A percentile compares a stretch with the other conserved stretches of the same genome.
phyloP scores from a whole-genome alignment of 2,888 invertebrate genomes.

The Congeria kusceri region DNA sequence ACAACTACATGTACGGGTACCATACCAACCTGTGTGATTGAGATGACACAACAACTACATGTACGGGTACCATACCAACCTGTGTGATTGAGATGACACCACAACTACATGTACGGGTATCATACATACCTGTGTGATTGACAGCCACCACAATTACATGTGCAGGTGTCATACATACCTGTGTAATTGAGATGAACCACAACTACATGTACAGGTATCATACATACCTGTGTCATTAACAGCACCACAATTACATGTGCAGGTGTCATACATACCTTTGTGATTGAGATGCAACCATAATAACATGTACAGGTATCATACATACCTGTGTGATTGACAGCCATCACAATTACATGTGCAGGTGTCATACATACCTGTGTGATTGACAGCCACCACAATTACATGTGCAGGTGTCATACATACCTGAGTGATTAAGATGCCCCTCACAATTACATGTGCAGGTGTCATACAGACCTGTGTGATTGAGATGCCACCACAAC shows the following conservation, averaged over 20 bases:
- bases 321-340: conserved; percentile 75
- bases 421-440: conserved; percentile 86
- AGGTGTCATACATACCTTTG: conserved; percentile 85
- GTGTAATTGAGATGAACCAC: conserved; percentile 85
- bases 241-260: too few relatives aligned
- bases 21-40: conserved; percentile 87
- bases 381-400: too few relatives aligned
- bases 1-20: not conserved
- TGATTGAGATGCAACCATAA: conserved; percentile 84
- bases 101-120: conserved; percentile 82
- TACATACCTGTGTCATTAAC: too few relatives aligned
- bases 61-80: conserved; percentile 79
- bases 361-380: too few relatives aligned
- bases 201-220: conserved; percentile 80
- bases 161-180: conserved; percentile 86
- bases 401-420: not conserved
- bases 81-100: conserved; percentile 81
- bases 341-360: too few relatives aligned
- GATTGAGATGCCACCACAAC: conserved; percentile 84
- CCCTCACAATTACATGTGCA: conserved; percentile 34
- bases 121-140: too few relatives aligned
- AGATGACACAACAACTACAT: conserved; percentile 75
- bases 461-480: conserved; percentile 84
- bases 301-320: conserved; percentile 81
- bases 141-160: too few relatives aligned